These are phyloP conservation scores for Lethrus apterus DNA, from an alignment of 1,140 invertebrate genomes.

Conservation along the genomic window DNA sequence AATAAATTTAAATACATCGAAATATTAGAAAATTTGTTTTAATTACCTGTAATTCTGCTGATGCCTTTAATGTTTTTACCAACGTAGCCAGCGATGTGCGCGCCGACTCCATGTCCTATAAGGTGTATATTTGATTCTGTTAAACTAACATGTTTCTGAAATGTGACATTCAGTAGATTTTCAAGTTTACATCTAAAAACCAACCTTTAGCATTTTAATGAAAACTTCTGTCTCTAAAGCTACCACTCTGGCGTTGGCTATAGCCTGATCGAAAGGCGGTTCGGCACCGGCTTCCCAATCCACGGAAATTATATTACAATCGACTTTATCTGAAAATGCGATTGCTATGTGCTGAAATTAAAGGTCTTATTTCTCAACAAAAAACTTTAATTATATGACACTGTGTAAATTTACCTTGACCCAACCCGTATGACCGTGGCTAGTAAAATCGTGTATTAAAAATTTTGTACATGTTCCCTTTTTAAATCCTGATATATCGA, in stretches of 20 bases:
- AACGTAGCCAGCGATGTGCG: slow-evolving; percentile 37
- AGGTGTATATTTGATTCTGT: slow-evolving; percentile 23
- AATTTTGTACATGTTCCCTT: slow-evolving; percentile 18
- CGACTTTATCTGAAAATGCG: slow-evolving; percentile 21
- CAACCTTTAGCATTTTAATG: slow-evolving; percentile 33
- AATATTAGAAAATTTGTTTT: neutral
- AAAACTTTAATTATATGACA: too few relatives aligned
- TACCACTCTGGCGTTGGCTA: slow-evolving; percentile 50
- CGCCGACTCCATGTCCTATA: slow-evolving; percentile 36
- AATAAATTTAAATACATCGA: slow-evolving; percentile 1
- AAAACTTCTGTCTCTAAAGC: slow-evolving; percentile 45
- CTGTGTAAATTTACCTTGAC: slow-evolving; percentile 29
- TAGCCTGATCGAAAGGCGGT: slow-evolving; percentile 47
- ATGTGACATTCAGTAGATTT: neutral
- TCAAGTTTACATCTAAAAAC: neutral
- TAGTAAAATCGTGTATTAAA: slow-evolving; percentile 39
- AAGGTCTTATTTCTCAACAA: too few relatives aligned
- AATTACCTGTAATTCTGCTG: slow-evolving; percentile 31
- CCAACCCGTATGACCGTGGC: slow-evolving; percentile 36
- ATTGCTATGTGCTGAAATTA: slow-evolving; percentile 30
- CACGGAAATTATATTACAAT: slow-evolving; percentile 34
- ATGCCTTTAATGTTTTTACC: slow-evolving; percentile 23
- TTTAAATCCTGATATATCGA: slow-evolving; percentile 26
- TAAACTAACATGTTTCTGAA: slow-evolving; percentile 3
- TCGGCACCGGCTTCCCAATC: slow-evolving; percentile 42